Evolutionary conservation across 2,113 vertebrate species (phyloP), one percentile per base, ranked within the genome.

Genomic region (Lucifuga dentata): DNA sequence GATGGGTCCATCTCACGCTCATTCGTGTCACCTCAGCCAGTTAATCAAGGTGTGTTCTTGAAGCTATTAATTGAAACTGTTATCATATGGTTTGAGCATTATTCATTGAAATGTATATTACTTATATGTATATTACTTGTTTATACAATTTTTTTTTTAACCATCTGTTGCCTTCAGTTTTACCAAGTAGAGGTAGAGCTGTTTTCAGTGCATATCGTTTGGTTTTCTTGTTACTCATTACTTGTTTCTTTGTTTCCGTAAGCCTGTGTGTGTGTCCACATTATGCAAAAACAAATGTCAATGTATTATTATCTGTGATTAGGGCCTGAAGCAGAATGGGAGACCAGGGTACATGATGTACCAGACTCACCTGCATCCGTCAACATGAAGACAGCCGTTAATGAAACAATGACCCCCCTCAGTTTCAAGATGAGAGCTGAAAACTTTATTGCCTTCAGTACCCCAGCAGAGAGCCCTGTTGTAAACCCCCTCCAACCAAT

Each of bases 361-460:
- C 75, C 91, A 26, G 87, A 87, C 72, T 76, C 80, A 3, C 70
- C 78, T 51, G 77, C 70, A 72, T 59, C 44, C 15, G 21, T 71
- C 19, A 35, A 40, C 50, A 70, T 72, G 12, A 86, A 82, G 64
- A 76, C 76, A 16, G 16, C 68, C 38, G 50, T 74, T 11, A 29
- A 80, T n/a, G 72, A 85, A 35, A 20, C 66, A 11, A 23, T 75
- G 81, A 77, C 86, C 36, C 62, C 78, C 20, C 85, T 72, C 1
- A 86, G 71, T 57, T 81, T 77, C 35, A 79, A 74, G 53, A 80
- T 85, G 72, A 81, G 53, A 50, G 86, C 85, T 0, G 68, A 86
- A 61, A 81, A 78, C 62, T 86, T 88, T 44, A 80, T 86, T 1
- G 69, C 83, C 21, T 77, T 86, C 78, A 86, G 83, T 48, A 83